Percentiles rank a stretch among this genome's conserved stretches.
Evolutionary conservation across 2,888 invertebrate genomes (phyloP).

Genomic region (Protodeltote pygarga): DNA sequence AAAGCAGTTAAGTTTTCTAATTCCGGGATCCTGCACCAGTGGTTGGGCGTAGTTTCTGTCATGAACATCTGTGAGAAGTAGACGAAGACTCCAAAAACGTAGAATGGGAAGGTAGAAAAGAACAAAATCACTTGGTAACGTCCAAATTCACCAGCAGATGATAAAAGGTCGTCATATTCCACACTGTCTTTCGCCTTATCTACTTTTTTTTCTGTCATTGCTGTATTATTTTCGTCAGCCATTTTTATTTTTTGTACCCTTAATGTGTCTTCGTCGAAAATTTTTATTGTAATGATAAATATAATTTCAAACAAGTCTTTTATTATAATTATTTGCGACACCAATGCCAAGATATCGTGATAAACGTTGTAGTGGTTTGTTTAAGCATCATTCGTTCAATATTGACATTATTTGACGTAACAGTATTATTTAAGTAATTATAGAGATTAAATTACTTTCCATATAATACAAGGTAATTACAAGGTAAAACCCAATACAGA

Average conservation of each 20-base stretch:
- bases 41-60: slow-evolving; percentile 62
- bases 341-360: no score
- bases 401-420: no score
- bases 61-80: slow-evolving; percentile 63
- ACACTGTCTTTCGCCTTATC: slow-evolving; percentile 37
- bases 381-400: no score
- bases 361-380: no score
- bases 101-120: slow-evolving; percentile 59
- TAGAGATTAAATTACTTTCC: no score
- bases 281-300: slow-evolving; percentile 20
- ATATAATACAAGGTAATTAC: no score
- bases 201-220: slow-evolving; percentile 22
- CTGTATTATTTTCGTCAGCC: slow-evolving; percentile 10
- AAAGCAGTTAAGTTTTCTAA: slow-evolving; percentile 57
- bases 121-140: slow-evolving; percentile 59
- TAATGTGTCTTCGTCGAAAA: slow-evolving; percentile 7
- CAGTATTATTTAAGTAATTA: no score
- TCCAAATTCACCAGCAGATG: slow-evolving; percentile 62
- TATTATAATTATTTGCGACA: no score
- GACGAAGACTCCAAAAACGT: slow-evolving; percentile 57
- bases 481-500: no score
- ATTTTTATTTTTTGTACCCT: slow-evolving; percentile 24
- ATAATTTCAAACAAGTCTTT: slow-evolving; percentile 20
- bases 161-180: slow-evolving; percentile 61
- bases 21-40: slow-evolving; percentile 65